Conservation (phyloP, 2,797 vertebrate species). For the Crax fasciolata region DNA sequence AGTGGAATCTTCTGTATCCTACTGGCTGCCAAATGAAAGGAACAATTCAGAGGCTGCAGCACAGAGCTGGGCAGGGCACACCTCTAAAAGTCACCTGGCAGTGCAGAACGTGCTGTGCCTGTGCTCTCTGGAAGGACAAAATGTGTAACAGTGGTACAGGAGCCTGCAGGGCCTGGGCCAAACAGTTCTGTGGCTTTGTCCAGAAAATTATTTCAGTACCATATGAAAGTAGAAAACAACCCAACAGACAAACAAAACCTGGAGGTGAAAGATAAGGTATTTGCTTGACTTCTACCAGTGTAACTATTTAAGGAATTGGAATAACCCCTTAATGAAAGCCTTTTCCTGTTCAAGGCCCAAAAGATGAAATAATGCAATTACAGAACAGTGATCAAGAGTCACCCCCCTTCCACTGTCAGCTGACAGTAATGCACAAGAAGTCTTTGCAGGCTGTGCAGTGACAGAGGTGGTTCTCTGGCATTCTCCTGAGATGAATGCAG, state of each 20-base stretch:
- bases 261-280: background rate
- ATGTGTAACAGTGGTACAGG: accelerated
- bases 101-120: accelerated
- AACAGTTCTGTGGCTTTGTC: background rate
- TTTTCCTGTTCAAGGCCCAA: background rate
- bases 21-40: background rate
- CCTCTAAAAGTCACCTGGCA: background rate
- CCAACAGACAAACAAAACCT: background rate
- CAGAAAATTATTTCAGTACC: background rate
- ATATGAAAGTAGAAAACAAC: background rate
- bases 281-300: background rate
- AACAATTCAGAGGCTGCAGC: background rate
- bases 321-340: background rate
- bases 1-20: slow-evolving; percentile 36
- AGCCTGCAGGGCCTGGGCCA: background rate
- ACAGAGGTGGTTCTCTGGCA: background rate
- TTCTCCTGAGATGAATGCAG: background rate
- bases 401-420: background rate
- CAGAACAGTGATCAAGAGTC: accelerated
- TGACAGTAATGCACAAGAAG: background rate
- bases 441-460: accelerated
- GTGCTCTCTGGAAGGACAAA: background rate
- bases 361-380: background rate
- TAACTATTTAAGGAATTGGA: background rate
- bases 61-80: background rate